phyloP scores from a whole-genome alignment of 2,888 invertebrate genomes.

The Colostygia pectinataria region DNA sequence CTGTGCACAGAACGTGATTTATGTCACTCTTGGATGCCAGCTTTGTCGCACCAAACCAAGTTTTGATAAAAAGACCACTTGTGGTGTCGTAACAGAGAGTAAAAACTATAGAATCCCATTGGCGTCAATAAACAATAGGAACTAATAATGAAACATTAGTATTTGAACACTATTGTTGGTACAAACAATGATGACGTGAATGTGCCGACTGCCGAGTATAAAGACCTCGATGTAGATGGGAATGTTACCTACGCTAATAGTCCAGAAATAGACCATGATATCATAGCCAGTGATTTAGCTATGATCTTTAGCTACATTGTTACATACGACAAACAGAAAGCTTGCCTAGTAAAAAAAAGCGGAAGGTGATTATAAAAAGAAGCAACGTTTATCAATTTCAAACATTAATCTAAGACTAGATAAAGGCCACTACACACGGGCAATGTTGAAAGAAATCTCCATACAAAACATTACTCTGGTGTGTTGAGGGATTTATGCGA shows the following conservation, averaged over 20 bases:
- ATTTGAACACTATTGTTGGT: slow-evolving; percentile 49
- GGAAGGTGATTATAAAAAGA: slow-evolving; percentile 43
- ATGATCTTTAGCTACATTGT: slow-evolving; percentile 18
- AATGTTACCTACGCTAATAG: slow-evolving; percentile 55
- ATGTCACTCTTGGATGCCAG: slow-evolving; percentile 52
- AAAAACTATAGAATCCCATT: slow-evolving; percentile 51
- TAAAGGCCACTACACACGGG: slow-evolving; percentile 72
- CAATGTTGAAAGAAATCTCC: slow-evolving; percentile 81
- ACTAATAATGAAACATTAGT: slow-evolving; percentile 60
- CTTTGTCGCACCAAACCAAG: slow-evolving; percentile 58
- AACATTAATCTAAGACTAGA: slow-evolving; percentile 78
- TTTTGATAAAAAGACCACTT: slow-evolving; percentile 72
- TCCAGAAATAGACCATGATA: slow-evolving; percentile 74
- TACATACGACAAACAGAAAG: slow-evolving; percentile 24
- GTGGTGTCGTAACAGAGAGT: slow-evolving; percentile 65
- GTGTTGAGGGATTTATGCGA: slow-evolving; percentile 81
- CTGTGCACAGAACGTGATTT: slow-evolving; percentile 75
- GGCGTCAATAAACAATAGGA: slow-evolving; percentile 47
- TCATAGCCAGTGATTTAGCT: slow-evolving; percentile 64
- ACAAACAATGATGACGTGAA: slow-evolving; percentile 53
- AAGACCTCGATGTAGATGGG: slow-evolving; percentile 61
- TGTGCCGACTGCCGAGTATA: slow-evolving; percentile 53
- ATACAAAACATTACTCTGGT: slow-evolving; percentile 80
- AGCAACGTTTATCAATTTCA: slow-evolving; percentile 68
- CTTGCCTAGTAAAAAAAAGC: background rate